phyloP scores from a whole-genome alignment of 2,113 vertebrate genomes.

The Labeo rohita region DNA sequence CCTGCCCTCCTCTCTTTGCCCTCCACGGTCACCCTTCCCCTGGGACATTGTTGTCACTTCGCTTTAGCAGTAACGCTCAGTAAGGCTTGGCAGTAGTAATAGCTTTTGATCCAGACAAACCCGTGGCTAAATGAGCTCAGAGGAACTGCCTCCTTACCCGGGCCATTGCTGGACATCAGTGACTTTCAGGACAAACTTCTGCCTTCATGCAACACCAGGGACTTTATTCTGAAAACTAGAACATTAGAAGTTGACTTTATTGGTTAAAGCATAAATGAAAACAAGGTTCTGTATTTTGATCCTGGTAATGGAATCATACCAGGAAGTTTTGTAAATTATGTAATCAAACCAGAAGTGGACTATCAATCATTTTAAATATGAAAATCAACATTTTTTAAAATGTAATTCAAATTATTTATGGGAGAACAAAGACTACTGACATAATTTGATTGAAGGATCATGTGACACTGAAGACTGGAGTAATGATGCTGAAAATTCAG shows the following conservation, averaged over 20 bases:
- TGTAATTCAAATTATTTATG: no score
- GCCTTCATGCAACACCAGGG: constrained; percentile 9
- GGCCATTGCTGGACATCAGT: constrained; percentile 64
- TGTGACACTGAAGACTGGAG: no score
- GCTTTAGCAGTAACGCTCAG: constrained; percentile 67
- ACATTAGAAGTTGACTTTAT: not conserved
- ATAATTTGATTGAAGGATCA: no score
- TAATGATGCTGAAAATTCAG: no score
- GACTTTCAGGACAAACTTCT: constrained; percentile 68
- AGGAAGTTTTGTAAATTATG: not conserved
- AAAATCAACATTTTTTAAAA: not conserved
- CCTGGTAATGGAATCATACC: not conserved
- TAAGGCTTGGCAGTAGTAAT: constrained; percentile 69
- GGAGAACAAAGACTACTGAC: not conserved
- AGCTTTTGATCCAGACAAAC: constrained; percentile 70
- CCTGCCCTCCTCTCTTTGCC: constrained; percentile 56
- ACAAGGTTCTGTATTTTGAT: not conserved
- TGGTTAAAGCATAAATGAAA: not conserved
- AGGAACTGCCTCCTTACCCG: constrained; percentile 37
- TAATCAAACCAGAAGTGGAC: not conserved
- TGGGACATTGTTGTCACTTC: constrained; percentile 76
- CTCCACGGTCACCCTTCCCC: constrained; percentile 75
- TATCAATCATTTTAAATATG: not conserved
- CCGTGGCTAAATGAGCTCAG: constrained; percentile 66
- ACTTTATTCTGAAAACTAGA: constrained; percentile 5